Conservation (phyloP, 2,797 vertebrate genomes). For the Synaphobranchus kaupii region DNA sequence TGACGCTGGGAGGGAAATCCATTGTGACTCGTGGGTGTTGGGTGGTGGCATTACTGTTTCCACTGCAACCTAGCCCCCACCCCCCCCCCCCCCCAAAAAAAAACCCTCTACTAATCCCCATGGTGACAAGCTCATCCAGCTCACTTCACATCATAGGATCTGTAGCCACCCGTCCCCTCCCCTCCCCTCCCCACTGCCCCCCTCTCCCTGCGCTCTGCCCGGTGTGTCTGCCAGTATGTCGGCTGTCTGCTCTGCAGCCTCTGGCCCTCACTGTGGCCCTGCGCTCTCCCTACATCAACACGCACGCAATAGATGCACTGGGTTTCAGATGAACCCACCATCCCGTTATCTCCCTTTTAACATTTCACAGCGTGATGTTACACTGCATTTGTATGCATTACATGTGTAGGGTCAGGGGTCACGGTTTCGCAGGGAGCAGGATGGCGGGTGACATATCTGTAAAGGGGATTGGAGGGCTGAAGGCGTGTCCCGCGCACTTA, state of each 20-base stretch:
- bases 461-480: slow-evolving; percentile 18
- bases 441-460: background rate
- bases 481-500: slow-evolving; percentile 9
- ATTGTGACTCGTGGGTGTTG: background rate
- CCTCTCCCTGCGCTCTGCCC: background rate
- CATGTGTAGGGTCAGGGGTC: background rate
- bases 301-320: background rate
- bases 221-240: background rate
- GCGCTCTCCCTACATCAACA: background rate
- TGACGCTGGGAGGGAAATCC: background rate
- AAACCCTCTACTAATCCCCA: slow-evolving; percentile 29
- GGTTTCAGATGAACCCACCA: background rate
- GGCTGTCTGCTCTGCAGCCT: background rate
- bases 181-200: background rate
- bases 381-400: background rate
- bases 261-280: background rate
- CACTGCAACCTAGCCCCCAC: background rate
- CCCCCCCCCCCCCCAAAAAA: background rate
- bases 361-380: background rate
- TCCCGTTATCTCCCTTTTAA: background rate
- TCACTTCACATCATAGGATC: background rate
- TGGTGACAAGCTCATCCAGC: slow-evolving; percentile 12
- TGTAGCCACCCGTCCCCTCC: background rate
- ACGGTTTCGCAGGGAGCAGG: background rate
- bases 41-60: background rate